Evolutionary conservation across 2,888 invertebrate genomes (phyloP), one percentile per base, ranked within the genome.

Genomic region (Ormyrus thymus): DNA sequence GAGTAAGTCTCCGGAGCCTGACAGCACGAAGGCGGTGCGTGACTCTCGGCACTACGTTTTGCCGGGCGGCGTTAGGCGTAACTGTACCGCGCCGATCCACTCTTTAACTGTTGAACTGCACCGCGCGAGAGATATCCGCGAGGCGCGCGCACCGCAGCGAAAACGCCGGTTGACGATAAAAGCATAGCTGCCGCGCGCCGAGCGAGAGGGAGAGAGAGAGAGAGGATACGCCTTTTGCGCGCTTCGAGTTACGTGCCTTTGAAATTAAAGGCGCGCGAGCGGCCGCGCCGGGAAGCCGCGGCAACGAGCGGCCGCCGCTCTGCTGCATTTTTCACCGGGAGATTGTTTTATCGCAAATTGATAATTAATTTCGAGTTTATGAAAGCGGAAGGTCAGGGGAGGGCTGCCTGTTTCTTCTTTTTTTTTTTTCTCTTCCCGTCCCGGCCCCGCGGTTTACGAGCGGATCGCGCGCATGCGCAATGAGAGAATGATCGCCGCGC

Each of bases 31-130:
- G 83, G 81, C 83, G 83, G 83, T 85, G 84, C 84, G 86, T 84
- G 86, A 84, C 84, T 85, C 81, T 78, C 81, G 82, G 83, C 80
- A 84, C 84, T 86, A 85, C 79, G 82, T 85, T 85, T 84, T 82
- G 81, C 82, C 71, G 50, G 9, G 78, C 71, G 69, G 83, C 83
- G 82, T 82, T 83, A 83, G 83, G 79, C 82, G 81, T 85, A 86
- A 85, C 85, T 84, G 84, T 85, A 85, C 76, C 82, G 50, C 62
- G 56, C 11, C 68, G 64, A 76, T 70, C 71, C 76, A 71, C 76
- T 76, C 65, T 71, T 76, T 61, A 76, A 76, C 70, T 71, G 76
- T 64, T 59, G 71, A 59, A 53, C 65, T 46, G 59, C 66, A 75
- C 51, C 46, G 59, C 29, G 59, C 66, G 68, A 69, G 65, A 50